Conservation (phyloP, 2,113 vertebrate genomes). For the Daboia siamensis region DNA sequence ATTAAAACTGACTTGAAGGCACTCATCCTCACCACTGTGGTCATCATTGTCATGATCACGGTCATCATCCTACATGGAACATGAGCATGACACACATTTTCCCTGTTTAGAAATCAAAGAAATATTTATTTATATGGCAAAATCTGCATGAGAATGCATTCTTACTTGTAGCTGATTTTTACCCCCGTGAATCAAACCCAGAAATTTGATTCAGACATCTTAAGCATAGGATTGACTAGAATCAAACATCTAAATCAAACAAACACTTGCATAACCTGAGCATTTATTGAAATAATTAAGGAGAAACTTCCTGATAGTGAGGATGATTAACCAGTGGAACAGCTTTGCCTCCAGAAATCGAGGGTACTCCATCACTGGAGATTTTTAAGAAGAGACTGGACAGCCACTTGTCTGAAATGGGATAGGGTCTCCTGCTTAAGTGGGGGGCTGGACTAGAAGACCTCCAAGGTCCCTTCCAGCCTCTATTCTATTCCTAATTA, state of each 20-base stretch:
- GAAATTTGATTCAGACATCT: background rate
- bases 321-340: no score
- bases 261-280: background rate
- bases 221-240: background rate
- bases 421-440: no score
- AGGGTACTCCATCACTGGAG: no score
- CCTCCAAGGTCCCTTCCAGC: no score
- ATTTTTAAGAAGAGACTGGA: no score
- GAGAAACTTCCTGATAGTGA: no score
- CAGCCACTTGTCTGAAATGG: no score
- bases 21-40: background rate
- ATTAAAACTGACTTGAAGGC: no score
- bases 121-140: background rate
- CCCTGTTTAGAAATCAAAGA: no score
- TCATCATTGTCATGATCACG: background rate
- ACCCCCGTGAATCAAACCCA: background rate
- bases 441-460: no score
- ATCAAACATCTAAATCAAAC: background rate
- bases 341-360: no score
- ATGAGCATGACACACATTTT: background rate
- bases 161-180: background rate
- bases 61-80: background rate
- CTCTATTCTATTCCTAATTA: no score
- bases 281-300: background rate
- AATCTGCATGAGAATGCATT: background rate